Conservation (phyloP, 2,888 invertebrate species). For the Ypsolopha sequella region DNA sequence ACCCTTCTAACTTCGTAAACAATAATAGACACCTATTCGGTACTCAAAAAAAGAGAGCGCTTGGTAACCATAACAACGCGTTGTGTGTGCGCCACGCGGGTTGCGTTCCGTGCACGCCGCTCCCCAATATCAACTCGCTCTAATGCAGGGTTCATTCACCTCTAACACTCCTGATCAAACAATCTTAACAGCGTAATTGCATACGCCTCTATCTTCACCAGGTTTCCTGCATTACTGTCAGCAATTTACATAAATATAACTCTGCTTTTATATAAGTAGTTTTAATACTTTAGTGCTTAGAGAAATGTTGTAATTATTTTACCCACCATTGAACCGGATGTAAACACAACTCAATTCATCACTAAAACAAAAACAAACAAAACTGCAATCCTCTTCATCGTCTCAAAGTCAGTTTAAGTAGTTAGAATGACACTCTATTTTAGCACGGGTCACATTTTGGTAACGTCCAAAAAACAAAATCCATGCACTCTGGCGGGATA, state of each 20-base stretch:
- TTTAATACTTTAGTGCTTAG: too few species aligned
- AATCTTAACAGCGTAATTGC: background rate
- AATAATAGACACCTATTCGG: too few species aligned
- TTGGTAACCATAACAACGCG: too few species aligned
- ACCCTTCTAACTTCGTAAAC: too few species aligned
- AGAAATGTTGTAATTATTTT: too few species aligned
- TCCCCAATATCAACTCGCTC: slow-evolving; percentile 19
- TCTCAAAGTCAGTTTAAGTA: background rate
- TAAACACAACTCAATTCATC: background rate
- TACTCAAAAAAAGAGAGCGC: too few species aligned
- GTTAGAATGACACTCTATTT: background rate
- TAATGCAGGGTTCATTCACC: slow-evolving; percentile 31
- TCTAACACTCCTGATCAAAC: slow-evolving; percentile 5
- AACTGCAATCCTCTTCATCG: too few species aligned
- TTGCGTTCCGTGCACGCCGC: slow-evolving; percentile 13
- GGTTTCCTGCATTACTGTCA: too few species aligned
- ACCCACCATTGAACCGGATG: background rate
- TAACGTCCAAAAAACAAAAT: background rate
- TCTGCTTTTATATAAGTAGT: too few species aligned
- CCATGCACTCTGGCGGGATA: background rate
- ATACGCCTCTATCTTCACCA: background rate
- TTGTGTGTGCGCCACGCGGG: slow-evolving; percentile 8
- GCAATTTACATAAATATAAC: too few species aligned
- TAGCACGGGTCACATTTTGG: background rate
- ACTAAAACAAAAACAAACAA: too few species aligned